A percentile compares a stretch with the other conserved stretches of the same genome.
Conservation (phyloP, 2,797 vertebrate genomes). For the Microcaecilia unicolor region DNA sequence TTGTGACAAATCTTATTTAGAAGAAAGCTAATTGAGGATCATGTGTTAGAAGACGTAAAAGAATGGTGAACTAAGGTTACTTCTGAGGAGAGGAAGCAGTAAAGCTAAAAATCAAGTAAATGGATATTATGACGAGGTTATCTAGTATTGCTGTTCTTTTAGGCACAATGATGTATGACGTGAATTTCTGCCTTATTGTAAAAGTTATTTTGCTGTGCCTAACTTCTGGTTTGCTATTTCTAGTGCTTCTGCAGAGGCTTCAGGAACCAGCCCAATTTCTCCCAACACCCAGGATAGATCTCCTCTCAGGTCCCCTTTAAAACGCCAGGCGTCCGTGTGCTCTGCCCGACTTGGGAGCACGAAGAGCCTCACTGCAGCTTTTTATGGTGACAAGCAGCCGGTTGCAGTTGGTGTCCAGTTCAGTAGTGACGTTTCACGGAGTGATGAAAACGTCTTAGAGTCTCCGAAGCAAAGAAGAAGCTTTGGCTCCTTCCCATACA, state of each 20-base stretch:
- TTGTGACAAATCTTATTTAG: too few species aligned
- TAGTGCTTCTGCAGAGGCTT: slow-evolving; percentile 61
- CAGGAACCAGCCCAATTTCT: slow-evolving; percentile 68
- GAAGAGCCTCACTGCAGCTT: slow-evolving; percentile 87
- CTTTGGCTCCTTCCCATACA: slow-evolving; percentile 92
- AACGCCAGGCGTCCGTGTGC: slow-evolving; percentile 83
- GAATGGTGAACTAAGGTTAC: too few species aligned
- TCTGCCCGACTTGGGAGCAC: slow-evolving; percentile 88
- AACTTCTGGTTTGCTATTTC: not conserved
- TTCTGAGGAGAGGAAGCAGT: too few species aligned
- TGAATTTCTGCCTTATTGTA: not conserved
- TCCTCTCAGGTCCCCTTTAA: slow-evolving; percentile 81
- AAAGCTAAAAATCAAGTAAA: too few species aligned
- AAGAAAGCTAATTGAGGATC: too few species aligned
- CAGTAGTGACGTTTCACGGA: slow-evolving; percentile 88
- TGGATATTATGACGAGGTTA: too few species aligned
- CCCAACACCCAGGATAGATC: slow-evolving; percentile 71
- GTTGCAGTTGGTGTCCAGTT: slow-evolving; percentile 81
- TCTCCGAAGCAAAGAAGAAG: slow-evolving; percentile 91
- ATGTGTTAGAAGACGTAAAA: too few species aligned
- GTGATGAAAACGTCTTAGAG: slow-evolving; percentile 89
- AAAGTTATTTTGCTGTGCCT: too few species aligned
- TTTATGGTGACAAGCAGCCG: slow-evolving; percentile 81
- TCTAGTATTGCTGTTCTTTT: too few species aligned
- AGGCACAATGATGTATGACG: too few species aligned